Conservation (phyloP, 1,140 invertebrate genomes). For the Platorchestia sp. region DNA sequence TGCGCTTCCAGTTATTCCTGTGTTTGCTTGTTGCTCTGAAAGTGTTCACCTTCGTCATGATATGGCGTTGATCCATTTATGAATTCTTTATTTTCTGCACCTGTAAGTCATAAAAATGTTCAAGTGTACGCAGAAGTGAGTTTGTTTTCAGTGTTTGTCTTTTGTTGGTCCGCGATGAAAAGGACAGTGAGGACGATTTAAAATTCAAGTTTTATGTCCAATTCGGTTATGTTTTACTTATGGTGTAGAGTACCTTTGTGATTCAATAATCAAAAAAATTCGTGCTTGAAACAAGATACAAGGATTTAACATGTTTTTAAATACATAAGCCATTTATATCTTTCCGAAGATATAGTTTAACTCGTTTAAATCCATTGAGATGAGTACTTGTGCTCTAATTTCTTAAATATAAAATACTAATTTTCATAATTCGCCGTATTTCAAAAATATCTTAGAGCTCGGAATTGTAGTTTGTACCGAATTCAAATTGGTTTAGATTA, state of each 20-base stretch:
- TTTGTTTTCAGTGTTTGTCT: not conserved
- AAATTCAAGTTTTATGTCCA: not conserved
- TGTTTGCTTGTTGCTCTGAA: not conserved
- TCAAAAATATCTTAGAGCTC: not conserved
- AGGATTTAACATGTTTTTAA: too few relatives aligned
- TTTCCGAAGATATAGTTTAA: too few relatives aligned
- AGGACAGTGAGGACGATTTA: not conserved
- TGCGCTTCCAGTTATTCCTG: not conserved
- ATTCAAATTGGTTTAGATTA: too few relatives aligned
- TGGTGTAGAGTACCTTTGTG: not conserved
- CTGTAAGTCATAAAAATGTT: not conserved
- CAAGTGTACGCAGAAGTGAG: not conserved
- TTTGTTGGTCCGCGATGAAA: not conserved
- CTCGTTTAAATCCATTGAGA: not conserved
- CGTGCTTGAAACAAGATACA: too few relatives aligned
- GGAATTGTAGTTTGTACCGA: not conserved
- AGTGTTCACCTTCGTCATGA: not conserved
- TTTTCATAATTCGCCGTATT: not conserved
- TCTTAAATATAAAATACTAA: not conserved
- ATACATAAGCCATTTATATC: too few relatives aligned
- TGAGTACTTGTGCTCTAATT: not conserved
- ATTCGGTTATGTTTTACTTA: not conserved
- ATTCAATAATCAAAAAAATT: not conserved
- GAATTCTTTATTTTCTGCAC: not conserved
- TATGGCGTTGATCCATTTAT: not conserved